Evolutionary conservation across 2,113 vertebrate species (phyloP).

Genomic region (Peromyscus californicus): DNA sequence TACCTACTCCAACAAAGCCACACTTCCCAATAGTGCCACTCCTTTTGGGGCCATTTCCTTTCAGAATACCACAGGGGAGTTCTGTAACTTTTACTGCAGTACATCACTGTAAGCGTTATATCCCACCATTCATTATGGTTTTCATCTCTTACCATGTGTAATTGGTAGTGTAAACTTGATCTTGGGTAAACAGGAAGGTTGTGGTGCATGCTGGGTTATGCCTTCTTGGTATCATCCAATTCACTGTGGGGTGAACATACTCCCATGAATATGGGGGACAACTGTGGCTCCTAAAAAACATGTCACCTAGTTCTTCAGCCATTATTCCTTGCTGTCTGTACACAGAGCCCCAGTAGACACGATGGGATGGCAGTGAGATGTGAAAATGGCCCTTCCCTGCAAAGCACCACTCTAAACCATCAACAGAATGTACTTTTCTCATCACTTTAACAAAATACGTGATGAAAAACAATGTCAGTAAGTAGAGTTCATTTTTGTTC

Average conservation of each 20-base stretch:
- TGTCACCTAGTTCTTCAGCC: not conserved
- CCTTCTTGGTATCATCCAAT: not conserved
- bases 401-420: fast-evolving
- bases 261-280: not conserved
- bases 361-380: not conserved
- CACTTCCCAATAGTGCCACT: too few relatives aligned
- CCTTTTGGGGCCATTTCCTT: too few relatives aligned
- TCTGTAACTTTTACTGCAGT: too few relatives aligned
- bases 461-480: not conserved
- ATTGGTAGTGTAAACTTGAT: not conserved
- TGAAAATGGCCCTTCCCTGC: not conserved
- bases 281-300: not conserved
- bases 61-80: too few relatives aligned
- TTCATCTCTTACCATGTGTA: not conserved
- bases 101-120: not conserved
- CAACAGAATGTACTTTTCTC: not conserved
- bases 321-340: not conserved
- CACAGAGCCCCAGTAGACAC: not conserved
- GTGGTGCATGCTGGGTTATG: not conserved
- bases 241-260: not conserved
- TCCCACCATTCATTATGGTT: not conserved
- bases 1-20: not conserved
- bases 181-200: not conserved
- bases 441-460: not conserved
- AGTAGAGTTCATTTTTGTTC: not conserved